Evolutionary conservation across 2,888 invertebrate species (phyloP), one percentile per base, ranked within the genome.

Genomic region (Erebia palarica): DNA sequence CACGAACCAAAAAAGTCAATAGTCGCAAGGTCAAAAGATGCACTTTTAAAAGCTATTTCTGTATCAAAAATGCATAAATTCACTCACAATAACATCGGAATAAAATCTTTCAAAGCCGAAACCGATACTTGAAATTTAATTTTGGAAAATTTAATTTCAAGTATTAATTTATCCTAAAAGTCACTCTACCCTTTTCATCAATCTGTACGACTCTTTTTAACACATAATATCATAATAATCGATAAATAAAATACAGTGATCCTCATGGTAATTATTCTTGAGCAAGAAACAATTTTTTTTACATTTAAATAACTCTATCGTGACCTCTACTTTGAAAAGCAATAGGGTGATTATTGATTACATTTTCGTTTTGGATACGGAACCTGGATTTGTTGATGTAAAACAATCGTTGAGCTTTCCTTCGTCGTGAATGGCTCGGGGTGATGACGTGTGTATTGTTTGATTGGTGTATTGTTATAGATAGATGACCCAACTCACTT

Each of bases 401-500:
- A 82, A 89, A 90, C 90, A 91, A 91, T 91, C 86, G 90, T 87
- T 87, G 82, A 84, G 78, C 84, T 84, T 84, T 82, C 73, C 79
- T 77, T 55, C 85, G 85, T 92, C 92, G 92, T 92, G 92, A 87
- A 86, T 90, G 81, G 90, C 92, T 91, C 78, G 81, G 81, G 91
- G 92, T 89, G 87, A 83, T 84, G 86, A 79, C 73, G 82, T 81
- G 86, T 77, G 73, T 82, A 88, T 89, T 90, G 89, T 91, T 90
- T 90, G 88, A 85, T 88, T 86, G 86, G 78, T 36, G 14, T n/a
- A 42, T n/a, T 10, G 59, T 16, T 60, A n/a, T 60, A 10, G 10
- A 60, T n/a, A 60, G 18, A 60, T 18, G 11, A 44, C 42, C 60
- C 18, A 18, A 60, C 16, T 44, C n/a, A n/a, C 8, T 36, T n/a